phyloP scores from a whole-genome alignment of 1,140 invertebrate genomes.

The Cotesia typhae region DNA sequence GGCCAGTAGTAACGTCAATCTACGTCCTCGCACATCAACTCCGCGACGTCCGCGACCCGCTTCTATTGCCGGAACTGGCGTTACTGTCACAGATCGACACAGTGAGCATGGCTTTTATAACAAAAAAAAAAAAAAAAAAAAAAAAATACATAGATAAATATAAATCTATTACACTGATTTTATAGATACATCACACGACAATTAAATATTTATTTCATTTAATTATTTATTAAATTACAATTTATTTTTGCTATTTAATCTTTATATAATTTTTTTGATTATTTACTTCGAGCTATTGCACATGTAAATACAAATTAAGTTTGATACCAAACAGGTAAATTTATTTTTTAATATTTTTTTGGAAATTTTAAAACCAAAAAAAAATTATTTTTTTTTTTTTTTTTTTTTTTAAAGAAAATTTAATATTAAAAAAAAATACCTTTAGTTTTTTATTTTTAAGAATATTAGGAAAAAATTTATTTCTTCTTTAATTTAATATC shows the following conservation, averaged over 20 bases:
- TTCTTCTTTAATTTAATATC: too few relatives aligned
- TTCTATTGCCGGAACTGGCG: constrained; percentile 85
- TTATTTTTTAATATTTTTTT: neutral
- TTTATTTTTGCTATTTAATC: constrained; percentile 16
- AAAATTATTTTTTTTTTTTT: neutral
- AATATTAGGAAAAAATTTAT: too few relatives aligned
- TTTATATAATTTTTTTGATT: constrained; percentile 35
- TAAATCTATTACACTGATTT: constrained; percentile 3
- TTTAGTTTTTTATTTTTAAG: too few relatives aligned
- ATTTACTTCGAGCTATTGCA: constrained; percentile 57
- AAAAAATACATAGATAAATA: too few relatives aligned
- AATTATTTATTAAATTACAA: neutral
- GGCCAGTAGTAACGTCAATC: constrained; percentile 67
- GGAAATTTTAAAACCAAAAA: neutral
- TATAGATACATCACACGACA: neutral
- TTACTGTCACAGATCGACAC: constrained; percentile 71
- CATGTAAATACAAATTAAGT: constrained; percentile 54
- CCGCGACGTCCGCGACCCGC: constrained; percentile 78
- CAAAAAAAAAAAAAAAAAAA: constrained; percentile 17
- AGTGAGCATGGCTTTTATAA: constrained; percentile 62
- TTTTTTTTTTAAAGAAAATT: neutral
- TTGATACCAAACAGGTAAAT: neutral
- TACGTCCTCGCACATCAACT: constrained; percentile 68
- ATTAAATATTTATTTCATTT: too few relatives aligned
- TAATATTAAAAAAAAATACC: too few relatives aligned